These are phyloP conservation scores for Macrotrachela quadricornifera DNA, from an alignment of 1,140 invertebrate species.

Conservation along the genomic window DNA sequence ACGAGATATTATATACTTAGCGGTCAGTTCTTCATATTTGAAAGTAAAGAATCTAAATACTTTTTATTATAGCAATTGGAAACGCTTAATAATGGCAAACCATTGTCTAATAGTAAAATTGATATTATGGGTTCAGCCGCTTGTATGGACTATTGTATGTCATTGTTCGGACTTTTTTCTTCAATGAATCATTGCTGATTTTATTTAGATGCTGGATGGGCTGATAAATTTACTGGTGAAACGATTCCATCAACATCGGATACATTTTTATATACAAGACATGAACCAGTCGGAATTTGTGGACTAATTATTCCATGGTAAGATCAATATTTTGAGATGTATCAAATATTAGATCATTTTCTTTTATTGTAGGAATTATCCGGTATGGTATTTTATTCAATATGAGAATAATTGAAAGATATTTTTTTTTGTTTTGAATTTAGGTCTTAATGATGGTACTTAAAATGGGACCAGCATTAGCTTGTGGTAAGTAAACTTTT, in stretches of 20 bases:
- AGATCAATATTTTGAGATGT: slow-evolving; percentile 37
- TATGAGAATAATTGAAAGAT: too few relatives aligned
- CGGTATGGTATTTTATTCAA: too few relatives aligned
- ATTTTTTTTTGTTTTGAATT: too few relatives aligned
- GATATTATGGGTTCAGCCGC: slow-evolving; percentile 15
- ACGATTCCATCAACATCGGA: slow-evolving; percentile 65
- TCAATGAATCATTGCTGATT: too few relatives aligned
- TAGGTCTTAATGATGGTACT: slow-evolving; percentile 73
- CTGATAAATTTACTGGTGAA: slow-evolving; percentile 69
- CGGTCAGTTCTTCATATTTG: slow-evolving; percentile 26
- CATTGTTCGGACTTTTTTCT: too few relatives aligned
- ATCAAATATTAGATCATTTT: too few relatives aligned
- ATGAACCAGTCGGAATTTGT: slow-evolving; percentile 88
- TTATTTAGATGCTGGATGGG: slow-evolving; percentile 49
- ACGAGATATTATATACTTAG: slow-evolving; percentile 45
- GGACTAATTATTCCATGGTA: slow-evolving; percentile 63
- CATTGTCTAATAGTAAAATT: slow-evolving; percentile 34
- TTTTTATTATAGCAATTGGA: slow-evolving; percentile 44
- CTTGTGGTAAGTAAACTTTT: slow-evolving; percentile 35
- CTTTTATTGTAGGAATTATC: too few relatives aligned
- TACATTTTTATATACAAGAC: slow-evolving; percentile 66
- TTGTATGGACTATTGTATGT: slow-evolving; percentile 11
- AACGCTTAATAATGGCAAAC: slow-evolving; percentile 69
- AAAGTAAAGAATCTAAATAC: neutral
- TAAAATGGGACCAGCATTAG: slow-evolving; percentile 73